Evolutionary conservation across 2,797 vertebrate genomes (phyloP).

Genomic region (Notoglanidium macrostoma): DNA sequence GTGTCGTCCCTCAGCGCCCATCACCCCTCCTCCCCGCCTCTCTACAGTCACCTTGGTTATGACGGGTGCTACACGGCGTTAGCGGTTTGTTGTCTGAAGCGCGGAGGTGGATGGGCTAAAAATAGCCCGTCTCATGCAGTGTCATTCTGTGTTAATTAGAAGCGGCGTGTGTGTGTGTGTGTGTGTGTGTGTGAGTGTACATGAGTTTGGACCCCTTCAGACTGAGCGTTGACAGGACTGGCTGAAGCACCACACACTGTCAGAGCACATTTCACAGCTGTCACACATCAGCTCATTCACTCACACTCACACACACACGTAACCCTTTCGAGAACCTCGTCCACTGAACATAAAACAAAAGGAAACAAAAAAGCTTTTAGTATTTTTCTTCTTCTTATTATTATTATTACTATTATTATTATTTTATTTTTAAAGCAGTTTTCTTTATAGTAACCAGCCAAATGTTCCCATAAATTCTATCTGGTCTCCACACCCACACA

Average conservation of each 20-base stretch:
- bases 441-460: no score
- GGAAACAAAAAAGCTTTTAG: neutral
- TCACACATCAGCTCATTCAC: slow-evolving; percentile 36
- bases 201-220: slow-evolving; percentile 39
- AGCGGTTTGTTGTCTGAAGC: slow-evolving; percentile 43
- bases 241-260: slow-evolving; percentile 54
- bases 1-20: neutral
- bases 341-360: neutral
- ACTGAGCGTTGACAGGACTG: slow-evolving; percentile 48
- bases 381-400: neutral
- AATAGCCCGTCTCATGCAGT: slow-evolving; percentile 55
- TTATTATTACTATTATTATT: neutral
- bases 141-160: slow-evolving; percentile 67
- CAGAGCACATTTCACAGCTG: slow-evolving; percentile 52
- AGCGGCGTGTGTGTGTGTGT: slow-evolving; percentile 37
- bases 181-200: slow-evolving; percentile 36
- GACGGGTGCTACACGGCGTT: slow-evolving; percentile 42
- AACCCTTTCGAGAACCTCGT: neutral
- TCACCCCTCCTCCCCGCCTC: neutral
- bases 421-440: neutral
- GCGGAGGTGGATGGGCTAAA: slow-evolving; percentile 52
- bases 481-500: neutral
- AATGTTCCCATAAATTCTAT: neutral
- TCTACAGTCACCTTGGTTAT: slow-evolving; percentile 54
- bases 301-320: neutral